Percentiles rank a stretch among this genome's conserved stretches.
phyloP scores from a whole-genome alignment of 2,113 vertebrate genomes.

The Rhinolophus ferrumequinum region DNA sequence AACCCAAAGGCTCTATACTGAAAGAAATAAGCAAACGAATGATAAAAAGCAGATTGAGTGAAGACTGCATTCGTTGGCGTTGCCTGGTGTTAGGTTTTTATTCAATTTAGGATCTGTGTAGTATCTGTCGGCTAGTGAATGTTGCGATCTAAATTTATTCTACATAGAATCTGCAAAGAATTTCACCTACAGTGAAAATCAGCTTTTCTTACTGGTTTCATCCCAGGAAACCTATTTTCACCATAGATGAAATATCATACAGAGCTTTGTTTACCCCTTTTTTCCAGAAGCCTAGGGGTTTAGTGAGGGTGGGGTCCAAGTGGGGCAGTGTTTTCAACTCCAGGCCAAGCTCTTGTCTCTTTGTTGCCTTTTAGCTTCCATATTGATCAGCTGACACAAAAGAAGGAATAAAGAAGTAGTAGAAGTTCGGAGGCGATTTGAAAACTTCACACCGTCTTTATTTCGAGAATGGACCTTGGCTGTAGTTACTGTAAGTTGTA shows the following conservation, averaged over 20 bases:
- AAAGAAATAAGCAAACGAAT: slow-evolving; percentile 43
- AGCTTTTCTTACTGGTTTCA: slow-evolving; percentile 50
- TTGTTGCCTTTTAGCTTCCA: not conserved
- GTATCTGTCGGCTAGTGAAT: slow-evolving; percentile 46
- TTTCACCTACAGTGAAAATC: slow-evolving; percentile 28
- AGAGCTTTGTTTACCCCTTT: slow-evolving; percentile 2
- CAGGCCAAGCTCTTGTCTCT: not conserved
- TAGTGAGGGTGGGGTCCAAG: rapidly evolving
- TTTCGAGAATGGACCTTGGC: not conserved
- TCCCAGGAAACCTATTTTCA: slow-evolving; percentile 50
- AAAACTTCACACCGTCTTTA: not conserved
- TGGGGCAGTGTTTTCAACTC: not conserved
- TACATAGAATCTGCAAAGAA: slow-evolving; percentile 41
- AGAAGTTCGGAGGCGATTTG: not conserved
- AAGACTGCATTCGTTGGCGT: not conserved
- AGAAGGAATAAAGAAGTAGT: not conserved
- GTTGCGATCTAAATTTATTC: slow-evolving; percentile 64
- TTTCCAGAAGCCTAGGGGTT: not conserved
- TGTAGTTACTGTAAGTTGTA: not conserved
- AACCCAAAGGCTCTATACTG: not conserved
- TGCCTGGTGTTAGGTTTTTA: slow-evolving; percentile 15
- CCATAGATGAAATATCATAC: slow-evolving; percentile 33
- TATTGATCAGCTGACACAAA: not conserved
- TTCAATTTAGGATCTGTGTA: slow-evolving; percentile 52
- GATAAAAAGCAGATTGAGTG: not conserved